Base-by-base conservation (phyloP, 2,113 vertebrate genomes). In the Hymenochirus boettgeri region DNA sequence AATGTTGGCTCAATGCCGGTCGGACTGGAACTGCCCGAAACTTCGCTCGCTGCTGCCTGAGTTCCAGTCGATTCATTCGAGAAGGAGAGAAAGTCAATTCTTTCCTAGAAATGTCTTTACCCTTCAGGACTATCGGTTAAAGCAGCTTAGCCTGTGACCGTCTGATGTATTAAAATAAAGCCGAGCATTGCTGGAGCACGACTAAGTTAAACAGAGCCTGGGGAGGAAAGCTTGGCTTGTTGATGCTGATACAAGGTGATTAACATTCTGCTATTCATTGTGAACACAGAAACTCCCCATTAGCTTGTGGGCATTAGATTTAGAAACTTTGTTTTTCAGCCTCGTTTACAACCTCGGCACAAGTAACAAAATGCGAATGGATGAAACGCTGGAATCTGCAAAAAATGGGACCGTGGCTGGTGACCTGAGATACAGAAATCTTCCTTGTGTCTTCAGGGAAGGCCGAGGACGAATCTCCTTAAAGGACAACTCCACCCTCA, bases 81-180 rank as follows among this genome's bases (percentile, higher is more conserved):
- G 74, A 72, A 1, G 63, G 73, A 70, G 70, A 71, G 74, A n/a
- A n/a, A 80, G 70, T 61, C 71, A 75, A 80, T 78, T 72, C 69
- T 73, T 75, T 37, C 47, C 63, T 73, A 72, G 71, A 75, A 81
- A 82, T 88, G 76, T 74, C 71, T 80, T 82, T 74, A 69, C 63
- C 56, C 50, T 73, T 69, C 69, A 71, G 70, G 72, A 24, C 54
- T n/a, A 29, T 76, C 66, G 60, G 37, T 70, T 46, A 63, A 62
- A 54, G 53, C 56, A 57, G 47, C 52, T 64, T 80, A 74, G 70
- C 51, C 69, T 73, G 69, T 67, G 46, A 72, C 64, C 2, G 1
- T 33, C 2, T 78, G 82, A 81, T 71, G 79, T 84, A 26, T 72
- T 65, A 71, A 65, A 72, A 76, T 79, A 65, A 57, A 60, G 55